These are phyloP conservation scores for Phalacrocorax pelagicus DNA, from an alignment of 2,113 vertebrate genomes.

Conservation along the genomic window DNA sequence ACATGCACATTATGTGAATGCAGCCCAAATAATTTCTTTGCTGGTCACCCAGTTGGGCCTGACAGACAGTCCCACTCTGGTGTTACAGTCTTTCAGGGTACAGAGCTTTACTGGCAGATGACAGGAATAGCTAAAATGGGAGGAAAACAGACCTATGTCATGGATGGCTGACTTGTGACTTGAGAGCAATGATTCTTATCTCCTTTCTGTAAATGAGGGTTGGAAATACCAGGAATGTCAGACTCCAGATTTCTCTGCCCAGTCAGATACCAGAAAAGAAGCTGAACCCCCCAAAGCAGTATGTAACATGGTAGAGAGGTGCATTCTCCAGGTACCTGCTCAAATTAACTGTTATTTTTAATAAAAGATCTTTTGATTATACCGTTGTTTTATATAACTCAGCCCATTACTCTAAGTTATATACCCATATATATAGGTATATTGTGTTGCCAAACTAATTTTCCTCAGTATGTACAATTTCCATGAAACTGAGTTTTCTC, in stretches of 20 bases:
- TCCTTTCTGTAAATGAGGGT: neutral
- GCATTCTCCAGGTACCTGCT: neutral
- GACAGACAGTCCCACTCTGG: neutral
- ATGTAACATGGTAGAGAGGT: neutral
- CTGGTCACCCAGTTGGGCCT: too few relatives aligned
- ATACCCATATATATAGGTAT: neutral
- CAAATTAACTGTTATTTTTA: neutral
- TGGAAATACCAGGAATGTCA: neutral
- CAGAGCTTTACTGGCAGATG: neutral
- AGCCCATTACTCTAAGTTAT: neutral
- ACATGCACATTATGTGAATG: too few relatives aligned
- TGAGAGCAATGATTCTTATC: neutral
- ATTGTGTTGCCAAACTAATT: neutral
- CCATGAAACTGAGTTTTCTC: neutral
- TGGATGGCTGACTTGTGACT: neutral
- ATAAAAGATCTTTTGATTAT: neutral
- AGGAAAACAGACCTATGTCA: neutral
- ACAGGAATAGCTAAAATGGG: neutral
- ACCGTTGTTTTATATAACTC: neutral
- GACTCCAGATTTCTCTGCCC: neutral
- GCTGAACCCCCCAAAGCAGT: neutral
- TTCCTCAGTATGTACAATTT: neutral
- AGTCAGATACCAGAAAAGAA: neutral
- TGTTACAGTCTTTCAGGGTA: neutral
- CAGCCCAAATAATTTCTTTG: too few relatives aligned